Evolutionary conservation across 2,113 vertebrate genomes (phyloP).

Genomic region (Eidolon helvum): DNA sequence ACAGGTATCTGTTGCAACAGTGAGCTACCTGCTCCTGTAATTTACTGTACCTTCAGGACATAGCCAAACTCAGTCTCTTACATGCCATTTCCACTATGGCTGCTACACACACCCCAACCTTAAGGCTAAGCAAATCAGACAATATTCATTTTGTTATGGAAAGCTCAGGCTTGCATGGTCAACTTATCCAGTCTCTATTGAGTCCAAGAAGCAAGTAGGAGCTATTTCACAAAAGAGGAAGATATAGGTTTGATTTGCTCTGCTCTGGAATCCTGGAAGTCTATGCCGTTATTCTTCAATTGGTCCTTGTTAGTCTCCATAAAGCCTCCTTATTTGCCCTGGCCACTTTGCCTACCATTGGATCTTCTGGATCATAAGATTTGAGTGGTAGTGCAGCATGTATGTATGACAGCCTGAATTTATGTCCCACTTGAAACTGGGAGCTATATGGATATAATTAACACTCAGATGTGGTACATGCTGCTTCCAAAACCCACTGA

Average conservation of each 20-base stretch:
- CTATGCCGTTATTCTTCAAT: not conserved
- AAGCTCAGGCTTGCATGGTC: not conserved
- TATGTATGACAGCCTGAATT: not conserved
- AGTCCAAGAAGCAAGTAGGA: not conserved
- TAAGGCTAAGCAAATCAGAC: not conserved
- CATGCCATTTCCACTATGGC: rapidly evolving
- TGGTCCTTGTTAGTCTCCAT: not conserved
- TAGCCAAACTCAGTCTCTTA: not conserved
- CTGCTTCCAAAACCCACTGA: too few species aligned
- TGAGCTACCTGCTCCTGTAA: too few species aligned
- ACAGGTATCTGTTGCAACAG: not conserved
- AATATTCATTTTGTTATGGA: too few species aligned
- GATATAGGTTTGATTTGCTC: not conserved
- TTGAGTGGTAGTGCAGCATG: not conserved
- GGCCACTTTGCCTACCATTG: not conserved
- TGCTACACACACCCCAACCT: not conserved
- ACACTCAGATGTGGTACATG: too few species aligned
- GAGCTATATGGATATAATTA: rapidly evolving
- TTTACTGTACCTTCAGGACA: not conserved
- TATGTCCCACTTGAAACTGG: too few species aligned
- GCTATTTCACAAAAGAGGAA: not conserved
- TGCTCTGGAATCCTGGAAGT: rapidly evolving
- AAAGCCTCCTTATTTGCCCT: not conserved
- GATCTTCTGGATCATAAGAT: not conserved
- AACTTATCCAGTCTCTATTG: not conserved